Percentiles rank a stretch among this genome's conserved stretches.
Evolutionary conservation across 2,888 invertebrate genomes (phyloP).

Genomic region (Tolmerus cingulatus): DNA sequence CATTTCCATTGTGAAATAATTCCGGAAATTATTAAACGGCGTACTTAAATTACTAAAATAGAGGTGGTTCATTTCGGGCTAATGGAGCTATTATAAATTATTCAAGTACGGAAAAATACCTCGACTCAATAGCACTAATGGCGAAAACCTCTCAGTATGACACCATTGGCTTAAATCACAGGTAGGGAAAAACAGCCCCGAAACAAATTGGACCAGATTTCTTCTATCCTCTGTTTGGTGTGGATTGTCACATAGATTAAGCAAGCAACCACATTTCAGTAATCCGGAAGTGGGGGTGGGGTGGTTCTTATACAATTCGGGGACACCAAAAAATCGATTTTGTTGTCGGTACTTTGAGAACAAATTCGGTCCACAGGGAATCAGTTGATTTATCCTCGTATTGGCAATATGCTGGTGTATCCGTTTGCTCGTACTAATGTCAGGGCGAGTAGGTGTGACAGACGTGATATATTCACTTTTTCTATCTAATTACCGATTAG

Average conservation of each 20-base stretch:
- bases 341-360: conserved; percentile 33
- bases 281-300: conserved; percentile 14
- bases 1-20: not conserved
- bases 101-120: not conserved
- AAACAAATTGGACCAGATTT: not conserved
- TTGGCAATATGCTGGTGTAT: not conserved
- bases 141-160: not conserved
- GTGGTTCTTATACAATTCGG: not conserved
- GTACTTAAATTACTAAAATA: not conserved
- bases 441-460: not conserved
- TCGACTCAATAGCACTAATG: not conserved
- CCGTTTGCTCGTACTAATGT: not conserved
- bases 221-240: not conserved
- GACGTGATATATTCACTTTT: not conserved
- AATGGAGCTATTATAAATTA: not conserved
- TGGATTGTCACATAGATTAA: conserved; percentile 16
- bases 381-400: conserved; percentile 44
- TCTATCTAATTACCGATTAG: conserved; percentile 15
- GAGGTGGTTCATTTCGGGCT: not conserved
- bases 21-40: not conserved
- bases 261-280: conserved; percentile 4
- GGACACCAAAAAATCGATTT: conserved; percentile 17
- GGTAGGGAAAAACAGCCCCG: not conserved
- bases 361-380: conserved; percentile 41
- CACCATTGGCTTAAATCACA: not conserved